Evolutionary conservation across 2,888 invertebrate species (phyloP), one percentile per base, ranked within the genome.

Genomic region (Caenorhabditis macrosperma): DNA sequence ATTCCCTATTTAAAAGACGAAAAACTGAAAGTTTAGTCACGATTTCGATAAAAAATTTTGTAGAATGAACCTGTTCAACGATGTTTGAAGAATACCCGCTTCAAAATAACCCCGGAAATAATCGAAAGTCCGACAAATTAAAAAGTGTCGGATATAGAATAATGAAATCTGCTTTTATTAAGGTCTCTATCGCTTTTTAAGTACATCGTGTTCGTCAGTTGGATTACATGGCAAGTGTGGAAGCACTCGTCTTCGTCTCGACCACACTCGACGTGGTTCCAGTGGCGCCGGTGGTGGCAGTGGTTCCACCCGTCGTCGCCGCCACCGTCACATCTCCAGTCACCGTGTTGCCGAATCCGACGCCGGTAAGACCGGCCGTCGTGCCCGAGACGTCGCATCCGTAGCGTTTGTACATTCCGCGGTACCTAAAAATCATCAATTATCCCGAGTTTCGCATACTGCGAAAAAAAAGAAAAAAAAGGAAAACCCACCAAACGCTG

Each of bases 391-490:
- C 76, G 35, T 82, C 82, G 38, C 78, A 78, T 30, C 82, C 78
- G 60, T 82, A 82, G 9, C 82, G 66, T 52, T 76, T 79, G 76
- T 72, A 82, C 78, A 82, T 82, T 79, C 82, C 82, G 15, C 78
- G 78, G 48, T 82, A 82, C 76, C 76, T 76, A 50, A 41, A 50
- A 38, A 10, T 35, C 3, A 28, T 15, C n/a, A n/a, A n/a, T n/a
- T n/a, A n/a, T n/a, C n/a, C n/a, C n/a, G n/a, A n/a, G n/a, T n/a
- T n/a, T n/a, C n/a, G n/a, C n/a, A n/a, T n/a, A n/a, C n/a, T n/a
- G n/a, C 15, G 17, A 20, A 48, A 24, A 22, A n/a, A 2, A 50
- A 35, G 9, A 41, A 15, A 46, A 20, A 48, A 50, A 33, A 1
- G 15, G 15, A 50, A 9, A 33, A 66, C 76, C 30, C 17, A 68